These are phyloP conservation scores for Melopsittacus undulatus DNA, from an alignment of 2,797 vertebrate species.

Conservation along the genomic window DNA sequence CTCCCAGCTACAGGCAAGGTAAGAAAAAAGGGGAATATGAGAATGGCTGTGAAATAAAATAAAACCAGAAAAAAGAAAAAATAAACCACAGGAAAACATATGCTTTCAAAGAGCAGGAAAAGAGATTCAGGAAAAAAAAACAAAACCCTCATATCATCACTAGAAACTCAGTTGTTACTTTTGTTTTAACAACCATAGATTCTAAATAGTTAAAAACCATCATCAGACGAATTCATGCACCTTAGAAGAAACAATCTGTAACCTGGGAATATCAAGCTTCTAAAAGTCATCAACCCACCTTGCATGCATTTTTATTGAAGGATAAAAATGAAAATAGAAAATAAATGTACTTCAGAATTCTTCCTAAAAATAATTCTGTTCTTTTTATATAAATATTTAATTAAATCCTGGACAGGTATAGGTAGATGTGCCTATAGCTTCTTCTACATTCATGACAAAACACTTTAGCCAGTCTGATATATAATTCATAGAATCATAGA, in stretches of 20 bases:
- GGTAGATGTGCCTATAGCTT: background rate
- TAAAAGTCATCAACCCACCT: background rate
- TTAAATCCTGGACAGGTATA: background rate
- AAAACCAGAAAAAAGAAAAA: background rate
- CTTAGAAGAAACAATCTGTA: background rate
- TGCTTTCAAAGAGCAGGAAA: background rate
- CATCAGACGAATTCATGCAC: background rate
- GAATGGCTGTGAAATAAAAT: background rate
- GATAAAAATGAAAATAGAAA: background rate
- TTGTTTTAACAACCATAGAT: background rate
- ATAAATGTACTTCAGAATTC: background rate
- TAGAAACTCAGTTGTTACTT: background rate
- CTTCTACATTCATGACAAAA: background rate
- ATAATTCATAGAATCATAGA: background rate
- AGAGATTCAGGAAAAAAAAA: background rate
- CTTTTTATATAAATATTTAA: background rate
- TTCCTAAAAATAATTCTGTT: background rate
- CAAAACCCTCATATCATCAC: accelerated
- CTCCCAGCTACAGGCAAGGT: background rate
- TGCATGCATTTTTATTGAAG: background rate
- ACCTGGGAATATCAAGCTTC: background rate
- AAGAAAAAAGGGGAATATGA: background rate
- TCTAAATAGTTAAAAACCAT: background rate
- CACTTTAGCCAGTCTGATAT: background rate
- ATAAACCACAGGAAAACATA: background rate